A percentile compares a stretch with the other conserved stretches of the same genome.
phyloP scores from a whole-genome alignment of 1,140 invertebrate species.

The Zelostemma sp. region DNA sequence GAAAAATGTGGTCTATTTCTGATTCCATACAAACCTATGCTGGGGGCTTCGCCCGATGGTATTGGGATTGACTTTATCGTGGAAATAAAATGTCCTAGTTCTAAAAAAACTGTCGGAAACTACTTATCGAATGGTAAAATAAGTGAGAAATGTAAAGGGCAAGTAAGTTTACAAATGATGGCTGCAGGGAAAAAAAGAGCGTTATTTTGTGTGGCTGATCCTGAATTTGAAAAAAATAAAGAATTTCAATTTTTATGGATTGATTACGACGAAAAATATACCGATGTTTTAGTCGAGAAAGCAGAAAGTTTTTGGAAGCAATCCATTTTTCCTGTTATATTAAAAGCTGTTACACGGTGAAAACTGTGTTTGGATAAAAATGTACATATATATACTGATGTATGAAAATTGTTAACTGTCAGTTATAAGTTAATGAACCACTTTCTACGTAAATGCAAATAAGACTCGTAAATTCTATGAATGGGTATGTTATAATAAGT shows the following conservation, averaged over 20 bases:
- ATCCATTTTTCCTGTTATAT: neutral
- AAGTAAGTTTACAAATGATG: conserved; percentile 57
- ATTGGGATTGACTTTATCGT: conserved; percentile 43
- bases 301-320: neutral
- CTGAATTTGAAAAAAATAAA: conserved; percentile 32
- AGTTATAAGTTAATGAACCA: too few species aligned
- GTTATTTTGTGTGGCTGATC: conserved; percentile 46
- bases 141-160: conserved; percentile 41
- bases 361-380: too few species aligned
- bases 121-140: conserved; percentile 41
- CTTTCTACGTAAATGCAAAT: too few species aligned
- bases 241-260: neutral
- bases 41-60: conserved; percentile 60
- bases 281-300: neutral
- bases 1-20: conserved; percentile 42
- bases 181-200: conserved; percentile 34
- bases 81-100: conserved; percentile 57
- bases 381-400: too few species aligned
- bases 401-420: too few species aligned
- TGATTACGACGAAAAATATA: neutral
- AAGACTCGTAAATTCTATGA: too few species aligned
- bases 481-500: too few species aligned
- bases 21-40: conserved; percentile 30
- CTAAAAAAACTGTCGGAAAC: conserved; percentile 24
- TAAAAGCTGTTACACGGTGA: neutral